Evolutionary conservation across 2,888 invertebrate species (phyloP), one percentile per base, ranked within the genome.

Genomic region (Drosophila peninsularis): DNA sequence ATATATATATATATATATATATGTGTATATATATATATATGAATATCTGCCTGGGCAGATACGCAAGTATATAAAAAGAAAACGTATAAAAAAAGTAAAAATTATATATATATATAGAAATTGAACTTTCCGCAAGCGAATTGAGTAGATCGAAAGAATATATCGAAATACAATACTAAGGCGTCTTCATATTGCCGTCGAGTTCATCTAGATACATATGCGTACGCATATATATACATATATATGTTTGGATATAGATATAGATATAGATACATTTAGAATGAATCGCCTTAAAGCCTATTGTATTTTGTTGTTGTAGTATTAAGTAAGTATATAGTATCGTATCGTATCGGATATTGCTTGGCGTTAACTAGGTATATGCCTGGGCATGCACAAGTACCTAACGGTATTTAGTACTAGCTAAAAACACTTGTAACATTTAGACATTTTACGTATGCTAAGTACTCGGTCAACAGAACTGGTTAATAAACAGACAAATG

Each of bases 1-100:
- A 74, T 61, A 66, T 49, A 69, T 62, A 70, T 67, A 72, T 63
- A 69, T 63, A 66, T 61, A 54, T 78, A 60, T 56, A 60, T 71
- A 70, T 75, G 66, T 73, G 64, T 63, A 65, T 63, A 62, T 62
- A 63, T 63, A 53, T 71, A 66, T 75, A 69, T 78, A 78, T 62
- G 60, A 58, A 65, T 70, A 72, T 67, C 67, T 75, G 64, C 67
- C 64, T 47, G 62, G 2, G 39, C 65, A 77, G 54, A 60, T 74
- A 63, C 63, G 75, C 57, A 50, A 73, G 74, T 45, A 61, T 58
- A 62, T 53, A n/a, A 60, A 72, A 78, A 57, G 58, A 55, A 47
- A 65, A 34, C 39, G 36, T 41, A 45, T 62, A 61, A 37, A 53
- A 52, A 30, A 21, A 42, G 30, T 30, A 9, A 3, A 30, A 30